These are phyloP conservation scores for Rhyacophila brunnea DNA, from an alignment of 1,140 invertebrate genomes.

Conservation along the genomic window DNA sequence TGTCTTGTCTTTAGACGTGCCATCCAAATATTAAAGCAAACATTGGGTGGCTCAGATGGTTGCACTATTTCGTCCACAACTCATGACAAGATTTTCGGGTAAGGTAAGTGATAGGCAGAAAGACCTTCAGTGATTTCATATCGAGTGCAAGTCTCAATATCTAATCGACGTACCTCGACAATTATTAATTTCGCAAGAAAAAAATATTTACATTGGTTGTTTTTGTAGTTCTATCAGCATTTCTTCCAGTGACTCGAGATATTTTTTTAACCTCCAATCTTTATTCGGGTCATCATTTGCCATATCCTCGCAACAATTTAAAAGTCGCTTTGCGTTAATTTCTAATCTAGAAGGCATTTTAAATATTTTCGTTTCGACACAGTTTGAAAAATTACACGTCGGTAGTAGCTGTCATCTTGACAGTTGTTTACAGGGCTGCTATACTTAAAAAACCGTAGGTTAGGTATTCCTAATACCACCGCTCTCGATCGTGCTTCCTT, in stretches of 20 bases:
- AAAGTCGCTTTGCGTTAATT: constrained; percentile 67
- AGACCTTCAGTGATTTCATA: too few species aligned
- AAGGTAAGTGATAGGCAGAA: too few species aligned
- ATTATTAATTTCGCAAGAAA: too few species aligned
- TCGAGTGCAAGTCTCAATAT: too few species aligned
- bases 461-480: too few species aligned
- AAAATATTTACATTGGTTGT: constrained; percentile 56
- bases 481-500: too few species aligned
- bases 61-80: too few species aligned
- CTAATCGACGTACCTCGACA: too few species aligned
- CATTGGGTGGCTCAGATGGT: too few species aligned
- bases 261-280: constrained; percentile 70
- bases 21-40: too few species aligned
- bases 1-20: too few species aligned
- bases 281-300: constrained; percentile 66
- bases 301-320: constrained; percentile 70
- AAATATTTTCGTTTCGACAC: background rate
- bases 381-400: constrained; percentile 15
- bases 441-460: background rate
- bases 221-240: constrained; percentile 68
- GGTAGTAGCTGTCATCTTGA: background rate
- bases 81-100: too few species aligned
- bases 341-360: constrained; percentile 44
- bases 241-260: constrained; percentile 65
- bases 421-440: background rate